Base-by-base conservation (phyloP, 2,888 invertebrate species). In the Pristionchus japonicus region DNA sequence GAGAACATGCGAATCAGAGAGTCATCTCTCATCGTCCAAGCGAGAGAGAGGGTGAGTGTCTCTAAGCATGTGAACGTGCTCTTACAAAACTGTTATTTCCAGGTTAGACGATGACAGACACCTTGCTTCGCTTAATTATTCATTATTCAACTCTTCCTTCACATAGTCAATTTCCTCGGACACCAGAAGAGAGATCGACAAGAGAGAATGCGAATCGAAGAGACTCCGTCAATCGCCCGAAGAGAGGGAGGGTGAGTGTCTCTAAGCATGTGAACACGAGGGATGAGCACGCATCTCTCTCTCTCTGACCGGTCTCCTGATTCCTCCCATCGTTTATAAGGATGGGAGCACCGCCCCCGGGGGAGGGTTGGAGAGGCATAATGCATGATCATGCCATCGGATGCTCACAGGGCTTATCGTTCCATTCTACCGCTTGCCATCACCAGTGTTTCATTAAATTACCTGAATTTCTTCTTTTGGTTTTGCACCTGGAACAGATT, bases 241-340 rank as follows among this genome's bases (percentile, higher is more conserved):
- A 20, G n/a, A 17, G 61, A 61, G 27, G 31, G 31, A 23, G 64
- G 31, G 27, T 23, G 77, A 77, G 77, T 77, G 77, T 77, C 77
- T 77, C 77, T 77, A 77, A 77, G 77, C 77, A 47, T 40, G 70
- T 70, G 70, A 70, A 70, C 70, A 70, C 27, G 37, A 70, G 70
- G 70, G 43, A 77, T 43, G 77, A 47, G 43, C 34, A 77, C n/a
- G n/a, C n/a, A n/a, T n/a, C n/a, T n/a, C n/a, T n/a, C n/a, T n/a
- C n/a, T n/a, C 37, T 23, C 23, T 43, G 47, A 77, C 77, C 77
- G 77, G 77, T 77, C 70, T 74, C 43, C 70, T 34, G 40, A 77
- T 77, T 77, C 27, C n/a, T 27, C n/a, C 40, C 77, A 34, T 43
- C 43, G n/a, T 43, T 43, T 47, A 77, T 77, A 77, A 77, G 43